Base-by-base conservation (phyloP, 2,888 invertebrate species). In the Conus canariensis region DNA sequence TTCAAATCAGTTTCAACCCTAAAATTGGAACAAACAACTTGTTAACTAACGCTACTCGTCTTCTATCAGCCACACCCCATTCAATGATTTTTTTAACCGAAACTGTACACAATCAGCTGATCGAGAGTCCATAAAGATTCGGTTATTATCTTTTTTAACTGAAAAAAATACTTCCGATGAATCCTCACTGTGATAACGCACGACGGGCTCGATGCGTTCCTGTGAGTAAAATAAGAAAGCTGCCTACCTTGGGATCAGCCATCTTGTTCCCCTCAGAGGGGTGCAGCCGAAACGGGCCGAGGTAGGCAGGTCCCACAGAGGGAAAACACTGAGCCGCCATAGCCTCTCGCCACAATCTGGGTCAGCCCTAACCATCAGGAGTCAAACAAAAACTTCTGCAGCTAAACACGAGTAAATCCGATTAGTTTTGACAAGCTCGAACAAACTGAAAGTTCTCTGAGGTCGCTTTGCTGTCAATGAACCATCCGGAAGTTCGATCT, bases 401-500 rank as follows among this genome's bases (percentile, higher is more conserved):
- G 22, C n/a, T 70, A n/a, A 85, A 64, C 64, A 67, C 64, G 19
- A 56, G n/a, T n/a, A 64, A 85, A 85, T 85, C 85, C 70, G 45
- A 85, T 83, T 16, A 85, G 45, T 12, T 70, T 19, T 59, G 89
- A 85, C 85, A 30, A 85, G 58, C 30, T 85, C 70, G 30, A 83
- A 85, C 70, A 89, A 60, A 89, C 56, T 30, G 56, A 25, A 83
- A 64, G 83, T 89, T 83, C 64, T 19, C 45, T 85, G 67, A 30
- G 30, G 45, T 56, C 89, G 89, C 74, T 30, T 58, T n/a, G 89
- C 85, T 89, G 89, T 89, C 89, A 89, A 89, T 89, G 89, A 70
- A 88, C 87, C 90, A 93, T 94, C 95, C 95, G 96, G 96, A 96
- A 96, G 96, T 96, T 94, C 93, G 93, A 93, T 93, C 93, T 93